Evolutionary conservation across 2,797 vertebrate species (phyloP), one percentile per base, ranked within the genome.

Genomic region (Semotilus atromaculatus): DNA sequence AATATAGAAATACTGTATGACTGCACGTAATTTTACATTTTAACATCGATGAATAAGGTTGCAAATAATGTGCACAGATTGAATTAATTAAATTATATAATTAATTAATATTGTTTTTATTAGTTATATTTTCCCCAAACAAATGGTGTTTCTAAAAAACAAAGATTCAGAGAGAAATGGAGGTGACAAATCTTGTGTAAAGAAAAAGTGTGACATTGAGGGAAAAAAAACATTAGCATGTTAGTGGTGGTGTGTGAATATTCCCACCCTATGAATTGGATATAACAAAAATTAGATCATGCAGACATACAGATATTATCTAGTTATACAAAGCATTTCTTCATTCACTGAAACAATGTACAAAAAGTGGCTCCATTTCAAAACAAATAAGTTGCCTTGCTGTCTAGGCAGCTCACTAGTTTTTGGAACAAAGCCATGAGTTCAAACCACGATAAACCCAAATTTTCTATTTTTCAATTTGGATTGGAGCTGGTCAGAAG

Each of bases 181-280:
- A 72, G 40, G 13, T 72, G 68, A 45, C 38, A 60, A 34, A 73
- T 82, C 26, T 64, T 51, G 58, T 75, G 58, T 38, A 48, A 21
- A 66, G 60, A 48, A 67, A 68, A 51, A 70, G 36, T 31, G 81
- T 68, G 60, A 64, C 34, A 53, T 2, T 48, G 43, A 48, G 55
- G 40, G n/a, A 2, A n/a, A 76, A 66, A 82, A 66, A 68, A 18
- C n/a, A 71, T 80, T 53, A 71, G 82, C 62, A 55, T 76, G 82
- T 78, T 78, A 84, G 26, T 60, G 26, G 45, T 53, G 51, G n/a
- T n/a, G n/a, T 84, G 72, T 70, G 51, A 70, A 36, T 77, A 58
- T 70, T 60, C 21, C 19, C 62, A 55, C 34, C 13, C n/a, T 67
- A 68, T 58, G 19, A 67, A 55, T 34, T 31, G 3, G 7, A 23